Conservation (phyloP, 2,888 invertebrate species). For the Criorhina ranunculi region DNA sequence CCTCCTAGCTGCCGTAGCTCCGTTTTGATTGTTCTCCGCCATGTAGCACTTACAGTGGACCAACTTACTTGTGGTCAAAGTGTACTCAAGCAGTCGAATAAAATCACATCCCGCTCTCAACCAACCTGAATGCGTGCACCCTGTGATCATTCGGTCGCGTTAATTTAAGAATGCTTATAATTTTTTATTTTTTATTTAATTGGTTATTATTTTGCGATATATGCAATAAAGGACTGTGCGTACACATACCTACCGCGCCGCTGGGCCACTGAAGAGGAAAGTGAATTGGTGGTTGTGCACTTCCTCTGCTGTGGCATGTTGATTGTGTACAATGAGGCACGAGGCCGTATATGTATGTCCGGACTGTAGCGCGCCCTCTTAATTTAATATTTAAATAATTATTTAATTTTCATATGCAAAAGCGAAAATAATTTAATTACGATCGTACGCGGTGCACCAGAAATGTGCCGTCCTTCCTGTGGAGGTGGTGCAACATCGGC, state of each 20-base stretch:
- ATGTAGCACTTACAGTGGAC: no score
- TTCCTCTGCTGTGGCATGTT: constrained; percentile 39
- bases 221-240: constrained; percentile 33
- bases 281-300: constrained; percentile 33
- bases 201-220: constrained; percentile 60
- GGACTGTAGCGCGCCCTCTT: no score
- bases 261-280: constrained; percentile 7
- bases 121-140: constrained; percentile 25
- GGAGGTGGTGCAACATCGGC: constrained; percentile 7
- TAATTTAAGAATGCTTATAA: constrained; percentile 53
- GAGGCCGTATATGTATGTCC: no score
- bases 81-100: no score
- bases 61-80: no score
- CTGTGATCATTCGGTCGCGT: constrained; percentile 53
- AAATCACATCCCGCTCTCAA: not conserved
- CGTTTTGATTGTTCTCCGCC: no score
- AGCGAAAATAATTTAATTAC: constrained; percentile 77
- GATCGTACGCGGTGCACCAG: constrained; percentile 58
- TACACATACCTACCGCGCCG: not conserved
- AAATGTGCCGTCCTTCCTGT: constrained; percentile 30
- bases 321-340: constrained; percentile 12
- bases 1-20: no score
- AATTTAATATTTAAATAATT: constrained; percentile 76
- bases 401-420: constrained; percentile 75
- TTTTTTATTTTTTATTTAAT: constrained; percentile 48